Evolutionary conservation across 2,113 vertebrate species (phyloP), one percentile per base, ranked within the genome.

Genomic region (Embiotoca jacksoni): DNA sequence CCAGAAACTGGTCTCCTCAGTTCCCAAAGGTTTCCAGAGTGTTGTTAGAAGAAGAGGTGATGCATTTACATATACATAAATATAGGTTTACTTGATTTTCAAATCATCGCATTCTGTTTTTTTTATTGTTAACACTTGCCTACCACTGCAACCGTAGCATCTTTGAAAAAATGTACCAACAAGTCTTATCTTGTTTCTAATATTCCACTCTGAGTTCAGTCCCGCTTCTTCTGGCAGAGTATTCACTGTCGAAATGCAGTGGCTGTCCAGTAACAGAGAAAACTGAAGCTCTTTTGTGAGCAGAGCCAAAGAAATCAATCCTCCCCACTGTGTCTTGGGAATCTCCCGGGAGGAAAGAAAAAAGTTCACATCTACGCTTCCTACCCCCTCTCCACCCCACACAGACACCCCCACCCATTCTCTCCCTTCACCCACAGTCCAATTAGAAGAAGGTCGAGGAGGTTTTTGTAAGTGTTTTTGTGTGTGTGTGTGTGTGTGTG

Each of bases 371-470:
- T 83, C 85, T 87, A 84, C 61, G 46, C 89, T 77, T 78, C 82
- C 85, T 65, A 61, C 59, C 61, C 69, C 68, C 63, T 53, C 82
- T 70, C 81, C 47, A 23, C 44, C 68, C 63, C 63, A 23, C 78
- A 39, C 46, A 49, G 11, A 55, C 69, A 16, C 80, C 52, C 65
- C 41, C 70, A 23, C 68, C 64, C 37, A 70, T 85, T 88, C 84
- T 85, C 78, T 88, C 39, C 72, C 75, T 78, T 83, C 76, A 81
- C 72, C 89, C 82, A 32, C 65, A 85, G 91, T 87, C 92, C 93
- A 94, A 95, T 94, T 95, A 95, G 90, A 90, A 90, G 86, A 89
- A 91, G 86, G 87, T 87, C 68, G 77, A 79, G 78, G 81, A 86
- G 90, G 84, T 85, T 93, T 89, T 88, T 93, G 82, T 92, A 86